Evolutionary conservation across 2,888 invertebrate genomes (phyloP).

Genomic region (Hoplodrina ambigua): DNA sequence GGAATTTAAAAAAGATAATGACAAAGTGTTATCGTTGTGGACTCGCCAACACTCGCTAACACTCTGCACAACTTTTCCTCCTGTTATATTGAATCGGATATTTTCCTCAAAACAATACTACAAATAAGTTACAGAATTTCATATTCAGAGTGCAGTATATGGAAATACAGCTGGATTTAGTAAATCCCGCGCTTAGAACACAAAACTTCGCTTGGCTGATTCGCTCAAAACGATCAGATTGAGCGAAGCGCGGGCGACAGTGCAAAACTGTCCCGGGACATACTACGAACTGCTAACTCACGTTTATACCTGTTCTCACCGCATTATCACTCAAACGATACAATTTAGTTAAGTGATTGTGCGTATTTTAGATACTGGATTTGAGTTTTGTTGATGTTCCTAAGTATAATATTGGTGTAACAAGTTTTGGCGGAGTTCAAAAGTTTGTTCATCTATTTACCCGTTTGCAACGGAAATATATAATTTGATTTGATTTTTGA

Average conservation of each 20-base stretch:
- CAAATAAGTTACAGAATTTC: constrained; percentile 63
- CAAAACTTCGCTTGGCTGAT: constrained; percentile 77
- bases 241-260: constrained; percentile 67
- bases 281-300: constrained; percentile 35
- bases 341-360: constrained; percentile 12
- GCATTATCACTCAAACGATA: constrained; percentile 16
- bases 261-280: constrained; percentile 64
- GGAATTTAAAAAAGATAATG: constrained; percentile 13
- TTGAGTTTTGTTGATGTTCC: constrained; percentile 35
- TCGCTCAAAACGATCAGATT: constrained; percentile 76
- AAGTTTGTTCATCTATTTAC: constrained; percentile 13
- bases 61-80: constrained; percentile 26
- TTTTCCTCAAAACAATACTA: constrained; percentile 52
- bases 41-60: constrained; percentile 20
- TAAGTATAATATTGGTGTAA: constrained; percentile 42
- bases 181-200: constrained; percentile 77
- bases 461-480: too few relatives aligned
- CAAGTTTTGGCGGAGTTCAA: constrained; percentile 30
- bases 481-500: constrained; percentile 1
- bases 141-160: constrained; percentile 66
- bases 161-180: constrained; percentile 70
- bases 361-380: constrained; percentile 15
- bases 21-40: constrained; percentile 7
- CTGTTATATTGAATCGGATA: constrained; percentile 45
- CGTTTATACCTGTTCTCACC: constrained; percentile 10